phyloP scores from a whole-genome alignment of 2,888 invertebrate species.

The Phalera bucephala region DNA sequence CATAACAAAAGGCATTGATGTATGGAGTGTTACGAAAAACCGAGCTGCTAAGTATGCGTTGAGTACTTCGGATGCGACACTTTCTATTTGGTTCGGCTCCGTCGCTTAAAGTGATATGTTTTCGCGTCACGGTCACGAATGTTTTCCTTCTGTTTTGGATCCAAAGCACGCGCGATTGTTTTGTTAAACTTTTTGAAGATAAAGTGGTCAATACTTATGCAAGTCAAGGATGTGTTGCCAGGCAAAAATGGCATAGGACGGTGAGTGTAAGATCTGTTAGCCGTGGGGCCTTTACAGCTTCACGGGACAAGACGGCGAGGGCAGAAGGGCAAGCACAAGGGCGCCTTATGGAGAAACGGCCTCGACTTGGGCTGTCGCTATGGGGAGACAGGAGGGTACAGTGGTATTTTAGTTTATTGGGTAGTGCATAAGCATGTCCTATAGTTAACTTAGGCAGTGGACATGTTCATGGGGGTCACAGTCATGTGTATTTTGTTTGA shows the following conservation, averaged over 20 bases:
- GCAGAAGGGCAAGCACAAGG: background rate
- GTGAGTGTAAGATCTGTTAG: too few relatives aligned
- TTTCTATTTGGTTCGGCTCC: conserved; percentile 34
- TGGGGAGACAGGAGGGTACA: too few relatives aligned
- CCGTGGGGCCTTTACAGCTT: too few relatives aligned
- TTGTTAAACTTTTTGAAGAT: conserved; percentile 34
- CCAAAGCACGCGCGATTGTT: conserved; percentile 38
- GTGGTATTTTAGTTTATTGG: too few relatives aligned
- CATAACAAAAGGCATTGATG: conserved; percentile 19
- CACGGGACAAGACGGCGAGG: too few relatives aligned
- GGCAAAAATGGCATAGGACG: too few relatives aligned
- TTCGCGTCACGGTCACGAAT: conserved; percentile 42
- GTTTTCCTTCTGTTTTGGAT: conserved; percentile 36
- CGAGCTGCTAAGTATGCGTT: conserved; percentile 16
- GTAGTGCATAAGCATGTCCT: too few relatives aligned
- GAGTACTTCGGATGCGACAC: conserved; percentile 27
- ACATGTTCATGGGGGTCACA: too few relatives aligned
- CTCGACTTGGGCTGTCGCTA: too few relatives aligned
- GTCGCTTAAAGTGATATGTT: conserved; percentile 31
- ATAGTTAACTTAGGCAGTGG: too few relatives aligned
- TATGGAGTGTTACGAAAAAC: conserved; percentile 28
- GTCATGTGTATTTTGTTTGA: too few relatives aligned
- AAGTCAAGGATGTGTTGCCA: conserved; percentile 39
- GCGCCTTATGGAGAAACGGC: too few relatives aligned
- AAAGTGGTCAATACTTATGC: conserved; percentile 29